A percentile compares a stretch with the other conserved stretches of the same genome.
Evolutionary conservation across 2,797 vertebrate genomes (phyloP).

Genomic region (Oreochromis grahami): DNA sequence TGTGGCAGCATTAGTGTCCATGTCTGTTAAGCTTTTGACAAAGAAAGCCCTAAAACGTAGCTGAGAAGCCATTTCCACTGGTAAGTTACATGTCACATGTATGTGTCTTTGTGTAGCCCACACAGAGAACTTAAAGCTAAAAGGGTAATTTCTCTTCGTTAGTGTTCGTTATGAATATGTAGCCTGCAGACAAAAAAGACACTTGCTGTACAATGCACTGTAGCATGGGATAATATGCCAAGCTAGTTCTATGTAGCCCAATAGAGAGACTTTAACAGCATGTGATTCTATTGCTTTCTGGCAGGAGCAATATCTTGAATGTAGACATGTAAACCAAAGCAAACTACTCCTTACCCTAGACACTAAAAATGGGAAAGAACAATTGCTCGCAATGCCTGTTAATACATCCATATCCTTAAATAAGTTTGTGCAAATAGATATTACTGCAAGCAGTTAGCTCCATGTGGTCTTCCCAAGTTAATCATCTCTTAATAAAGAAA

Average conservation of each 20-base stretch:
- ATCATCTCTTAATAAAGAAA: background rate
- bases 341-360: background rate
- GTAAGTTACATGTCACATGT: slow-evolving; percentile 35
- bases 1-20: slow-evolving; percentile 43
- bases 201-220: slow-evolving; percentile 11
- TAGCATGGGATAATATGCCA: background rate
- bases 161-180: slow-evolving; percentile 56
- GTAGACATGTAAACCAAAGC: background rate
- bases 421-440: background rate
- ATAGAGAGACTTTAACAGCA: background rate
- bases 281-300: background rate
- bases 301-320: background rate
- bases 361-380: background rate
- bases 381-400: background rate
- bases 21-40: slow-evolving; percentile 39
- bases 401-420: background rate
- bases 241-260: background rate
- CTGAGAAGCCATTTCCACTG: slow-evolving; percentile 31
- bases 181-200: slow-evolving; percentile 52
- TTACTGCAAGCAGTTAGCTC: background rate
- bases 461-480: background rate
- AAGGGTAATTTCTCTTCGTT: slow-evolving; percentile 67
- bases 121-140: slow-evolving; percentile 31
- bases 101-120: slow-evolving; percentile 40
- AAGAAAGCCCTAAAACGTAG: slow-evolving; percentile 48